Conservation (phyloP, 2,797 vertebrate genomes). For the Chrosomus eos region DNA sequence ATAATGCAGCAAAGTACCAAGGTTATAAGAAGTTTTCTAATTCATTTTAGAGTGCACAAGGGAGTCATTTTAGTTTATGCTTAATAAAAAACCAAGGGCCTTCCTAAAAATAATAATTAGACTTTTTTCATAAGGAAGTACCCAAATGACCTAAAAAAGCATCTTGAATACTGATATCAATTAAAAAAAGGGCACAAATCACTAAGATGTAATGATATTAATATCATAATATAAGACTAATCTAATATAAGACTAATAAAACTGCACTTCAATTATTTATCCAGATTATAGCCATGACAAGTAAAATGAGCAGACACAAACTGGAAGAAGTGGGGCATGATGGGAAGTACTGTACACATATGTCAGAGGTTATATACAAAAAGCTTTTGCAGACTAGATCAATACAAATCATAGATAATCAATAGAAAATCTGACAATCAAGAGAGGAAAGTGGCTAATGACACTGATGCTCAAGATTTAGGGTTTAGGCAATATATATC, state of each 20-base stretch:
- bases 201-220: not conserved
- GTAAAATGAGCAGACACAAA: not conserved
- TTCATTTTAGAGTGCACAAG: not conserved
- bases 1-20: conserved; percentile 32
- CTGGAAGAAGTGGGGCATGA: conserved; percentile 15
- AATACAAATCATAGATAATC: conserved; percentile 20
- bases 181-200: not conserved
- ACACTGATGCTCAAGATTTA: not conserved
- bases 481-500: too few relatives aligned
- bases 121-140: not conserved
- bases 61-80: not conserved
- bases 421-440: conserved; percentile 20
- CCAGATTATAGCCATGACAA: not conserved
- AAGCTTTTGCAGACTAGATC: not conserved
- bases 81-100: not conserved
- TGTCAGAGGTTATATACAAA: not conserved
- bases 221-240: not conserved
- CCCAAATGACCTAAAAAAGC: not conserved
- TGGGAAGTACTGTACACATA: conserved; percentile 1
- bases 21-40: conserved; percentile 6
- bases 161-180: not conserved
- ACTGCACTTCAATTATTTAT: not conserved
- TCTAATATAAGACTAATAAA: not conserved
- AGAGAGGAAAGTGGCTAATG: not conserved
- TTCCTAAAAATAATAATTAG: not conserved